A percentile compares a stretch with the other conserved stretches of the same genome.
These are phyloP conservation scores for Hippocampus mohnikei DNA, from an alignment of 2,113 vertebrate genomes.

Conservation along the genomic window DNA sequence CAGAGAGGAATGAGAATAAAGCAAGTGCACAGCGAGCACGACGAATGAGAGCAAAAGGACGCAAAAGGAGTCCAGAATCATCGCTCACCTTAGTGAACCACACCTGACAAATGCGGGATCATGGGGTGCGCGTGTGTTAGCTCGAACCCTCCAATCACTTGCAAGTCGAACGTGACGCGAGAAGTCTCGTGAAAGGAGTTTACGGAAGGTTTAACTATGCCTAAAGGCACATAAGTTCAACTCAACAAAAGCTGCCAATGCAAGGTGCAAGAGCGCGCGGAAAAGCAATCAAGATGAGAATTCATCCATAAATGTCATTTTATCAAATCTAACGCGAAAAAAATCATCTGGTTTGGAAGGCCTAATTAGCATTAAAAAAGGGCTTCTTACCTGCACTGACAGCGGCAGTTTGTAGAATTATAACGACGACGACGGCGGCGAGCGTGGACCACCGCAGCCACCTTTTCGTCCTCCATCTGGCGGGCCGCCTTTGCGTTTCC, in stretches of 20 bases:
- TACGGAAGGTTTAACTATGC: background rate
- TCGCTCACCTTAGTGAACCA: background rate
- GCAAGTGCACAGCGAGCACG: background rate
- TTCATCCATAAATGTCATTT: background rate
- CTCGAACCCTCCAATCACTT: background rate
- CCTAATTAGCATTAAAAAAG: background rate
- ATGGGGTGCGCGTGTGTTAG: background rate
- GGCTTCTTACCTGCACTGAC: conserved; percentile 87
- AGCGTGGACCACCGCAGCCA: conserved; percentile 78
- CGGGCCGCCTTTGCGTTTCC: conserved; percentile 84
- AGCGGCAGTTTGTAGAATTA: conserved; percentile 75
- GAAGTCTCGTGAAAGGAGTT: background rate
- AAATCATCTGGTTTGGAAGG: background rate
- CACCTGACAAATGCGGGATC: background rate
- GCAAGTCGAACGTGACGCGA: background rate
- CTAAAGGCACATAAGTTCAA: background rate
- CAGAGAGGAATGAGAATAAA: background rate
- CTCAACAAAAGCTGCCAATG: background rate
- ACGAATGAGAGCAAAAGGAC: background rate
- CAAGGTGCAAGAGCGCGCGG: background rate
- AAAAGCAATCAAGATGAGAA: background rate
- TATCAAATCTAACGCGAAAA: background rate
- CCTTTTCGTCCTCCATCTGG: conserved; percentile 90
- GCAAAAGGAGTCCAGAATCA: background rate
- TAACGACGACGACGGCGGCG: conserved; percentile 60